Evolutionary conservation across 2,888 invertebrate species (phyloP).

Genomic region (Luffia ferchaultella): DNA sequence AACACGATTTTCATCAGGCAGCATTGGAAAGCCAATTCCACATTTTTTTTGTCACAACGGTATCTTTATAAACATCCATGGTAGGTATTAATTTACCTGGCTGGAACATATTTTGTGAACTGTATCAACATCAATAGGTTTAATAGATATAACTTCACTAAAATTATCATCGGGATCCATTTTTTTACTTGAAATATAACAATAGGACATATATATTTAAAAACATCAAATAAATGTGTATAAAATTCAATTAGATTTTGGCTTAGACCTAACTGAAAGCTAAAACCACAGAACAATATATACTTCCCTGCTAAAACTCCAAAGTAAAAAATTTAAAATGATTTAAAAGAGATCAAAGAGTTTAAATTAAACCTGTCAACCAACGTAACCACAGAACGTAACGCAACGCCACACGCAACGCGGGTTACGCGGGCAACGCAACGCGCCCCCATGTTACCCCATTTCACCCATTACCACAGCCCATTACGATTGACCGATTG

Average conservation of each 20-base stretch:
- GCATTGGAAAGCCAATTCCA: too few relatives aligned
- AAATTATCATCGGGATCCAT: slow-evolving; percentile 8
- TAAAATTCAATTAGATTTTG: background rate
- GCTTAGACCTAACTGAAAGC: background rate
- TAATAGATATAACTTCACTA: slow-evolving; percentile 48
- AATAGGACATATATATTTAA: background rate
- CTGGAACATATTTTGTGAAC: slow-evolving; percentile 91
- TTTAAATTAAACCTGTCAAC: too few relatives aligned
- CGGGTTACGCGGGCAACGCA: too few relatives aligned
- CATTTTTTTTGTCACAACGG: too few relatives aligned
- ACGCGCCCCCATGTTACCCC: too few relatives aligned
- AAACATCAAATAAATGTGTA: background rate
- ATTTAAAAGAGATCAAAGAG: background rate
- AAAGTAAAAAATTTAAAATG: background rate
- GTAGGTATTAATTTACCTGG: too few relatives aligned
- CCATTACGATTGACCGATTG: too few relatives aligned
- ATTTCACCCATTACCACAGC: too few relatives aligned
- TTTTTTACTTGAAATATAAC: slow-evolving; percentile 9
- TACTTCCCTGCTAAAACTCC: background rate
- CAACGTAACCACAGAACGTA: too few relatives aligned
- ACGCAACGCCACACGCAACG: too few relatives aligned
- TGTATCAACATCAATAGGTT: slow-evolving; percentile 74
- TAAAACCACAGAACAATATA: background rate
- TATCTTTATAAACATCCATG: too few relatives aligned
- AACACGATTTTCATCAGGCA: too few relatives aligned